Conservation (phyloP, 2,113 vertebrate genomes). For the Gallinago media region DNA sequence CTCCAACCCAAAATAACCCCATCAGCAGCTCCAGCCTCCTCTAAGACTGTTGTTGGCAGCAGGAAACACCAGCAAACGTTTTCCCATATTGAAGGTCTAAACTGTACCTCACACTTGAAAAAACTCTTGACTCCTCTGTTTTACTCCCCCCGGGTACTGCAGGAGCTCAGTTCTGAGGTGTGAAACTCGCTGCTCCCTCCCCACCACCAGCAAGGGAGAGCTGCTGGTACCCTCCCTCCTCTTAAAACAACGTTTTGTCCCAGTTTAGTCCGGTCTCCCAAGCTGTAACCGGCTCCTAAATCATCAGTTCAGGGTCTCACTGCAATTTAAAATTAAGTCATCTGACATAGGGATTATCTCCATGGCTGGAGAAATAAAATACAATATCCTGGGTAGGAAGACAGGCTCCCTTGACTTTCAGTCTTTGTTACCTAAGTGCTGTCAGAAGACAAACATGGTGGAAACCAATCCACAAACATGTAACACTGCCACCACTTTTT, state of each 20-base stretch:
- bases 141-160: background rate
- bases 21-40: background rate
- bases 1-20: background rate
- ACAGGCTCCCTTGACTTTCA: background rate
- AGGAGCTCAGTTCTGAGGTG: background rate
- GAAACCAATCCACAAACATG: background rate
- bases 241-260: background rate
- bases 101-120: background rate
- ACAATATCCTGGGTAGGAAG: background rate
- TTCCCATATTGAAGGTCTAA: background rate
- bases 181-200: background rate
- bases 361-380: background rate
- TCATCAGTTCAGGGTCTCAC: background rate
- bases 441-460: background rate
- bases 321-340: background rate
- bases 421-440: background rate
- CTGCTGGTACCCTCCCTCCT: background rate
- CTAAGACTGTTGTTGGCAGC: background rate
- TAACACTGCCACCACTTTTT: background rate
- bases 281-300: background rate
- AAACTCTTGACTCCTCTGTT: background rate
- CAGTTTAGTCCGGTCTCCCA: too few species aligned
- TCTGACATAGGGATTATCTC: background rate
- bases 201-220: too few species aligned
- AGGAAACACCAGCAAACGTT: background rate